Evolutionary conservation across 2,113 vertebrate species (phyloP).

Genomic region (Solea senegalensis): DNA sequence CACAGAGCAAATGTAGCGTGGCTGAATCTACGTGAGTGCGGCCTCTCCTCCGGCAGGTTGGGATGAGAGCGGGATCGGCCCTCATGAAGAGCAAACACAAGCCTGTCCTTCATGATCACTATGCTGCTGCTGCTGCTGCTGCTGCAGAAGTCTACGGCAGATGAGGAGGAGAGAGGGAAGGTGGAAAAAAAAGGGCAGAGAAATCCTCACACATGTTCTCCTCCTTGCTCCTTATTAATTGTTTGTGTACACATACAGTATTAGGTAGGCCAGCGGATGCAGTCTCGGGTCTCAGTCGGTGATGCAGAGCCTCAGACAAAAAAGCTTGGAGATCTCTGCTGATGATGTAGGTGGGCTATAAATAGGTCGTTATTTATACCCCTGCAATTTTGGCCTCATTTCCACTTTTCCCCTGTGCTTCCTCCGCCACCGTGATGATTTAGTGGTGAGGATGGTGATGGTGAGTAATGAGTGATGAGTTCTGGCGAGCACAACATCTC

Average conservation of each 20-base stretch:
- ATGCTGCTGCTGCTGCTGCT: constrained; percentile 29
- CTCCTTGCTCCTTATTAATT: constrained; percentile 48
- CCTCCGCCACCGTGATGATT: constrained; percentile 65
- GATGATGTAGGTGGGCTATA: constrained; percentile 82
- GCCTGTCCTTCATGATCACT: constrained; percentile 38
- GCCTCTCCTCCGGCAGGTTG: constrained; percentile 72
- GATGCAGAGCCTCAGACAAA: constrained; percentile 56
- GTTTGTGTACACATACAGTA: constrained; percentile 27
- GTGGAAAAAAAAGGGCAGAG: constrained; percentile 45
- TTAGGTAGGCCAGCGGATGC: constrained; percentile 31
- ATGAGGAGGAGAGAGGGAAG: constrained; percentile 44
- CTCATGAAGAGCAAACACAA: constrained; percentile 67
- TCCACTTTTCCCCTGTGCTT: constrained; percentile 74
- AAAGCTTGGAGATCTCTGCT: constrained; percentile 72
- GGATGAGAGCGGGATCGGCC: constrained; percentile 56
- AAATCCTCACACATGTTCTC: constrained; percentile 47
- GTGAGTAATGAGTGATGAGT: constrained; percentile 49
- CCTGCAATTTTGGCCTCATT: constrained; percentile 84
- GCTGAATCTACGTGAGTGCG: constrained; percentile 70
- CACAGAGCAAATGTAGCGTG: constrained; percentile 73
- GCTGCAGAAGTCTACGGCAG: constrained; percentile 51
- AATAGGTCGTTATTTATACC: constrained; percentile 85
- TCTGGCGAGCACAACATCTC: constrained; percentile 34
- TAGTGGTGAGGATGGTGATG: constrained; percentile 52
- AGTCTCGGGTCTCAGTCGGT: constrained; percentile 50